A percentile compares a stretch with the other conserved stretches of the same genome.
phyloP scores from a whole-genome alignment of 37 sponge, comb jelly and placozoan species.

The Beroe ovata region DNA sequence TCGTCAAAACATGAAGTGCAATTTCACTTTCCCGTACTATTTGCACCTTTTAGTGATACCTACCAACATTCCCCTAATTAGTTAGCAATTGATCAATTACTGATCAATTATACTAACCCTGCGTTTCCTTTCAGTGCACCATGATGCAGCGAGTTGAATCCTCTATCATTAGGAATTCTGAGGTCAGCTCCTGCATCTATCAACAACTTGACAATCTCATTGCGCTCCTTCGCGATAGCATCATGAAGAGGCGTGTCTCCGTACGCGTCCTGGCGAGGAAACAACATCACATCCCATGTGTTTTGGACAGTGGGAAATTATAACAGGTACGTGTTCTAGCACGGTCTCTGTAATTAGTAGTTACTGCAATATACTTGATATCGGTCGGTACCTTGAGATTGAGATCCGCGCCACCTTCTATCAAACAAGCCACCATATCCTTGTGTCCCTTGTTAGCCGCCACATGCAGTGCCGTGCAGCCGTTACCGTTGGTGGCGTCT shows the following conservation, averaged over 20 bases:
- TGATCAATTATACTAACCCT: conserved; percentile 70
- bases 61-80: too few relatives aligned
- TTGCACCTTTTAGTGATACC: too few relatives aligned
- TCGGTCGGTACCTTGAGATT: conserved; percentile 39
- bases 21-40: too few relatives aligned
- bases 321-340: too few relatives aligned
- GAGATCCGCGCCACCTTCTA: conserved; percentile 19
- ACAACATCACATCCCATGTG: too few relatives aligned
- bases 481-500: conserved; percentile 79
- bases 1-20: too few relatives aligned
- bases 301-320: too few relatives aligned
- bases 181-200: conserved; percentile 78
- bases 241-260: conserved; percentile 96
- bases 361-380: too few relatives aligned
- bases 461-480: conserved; percentile 85
- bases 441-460: conserved; percentile 86
- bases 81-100: too few relatives aligned
- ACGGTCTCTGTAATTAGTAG: too few relatives aligned
- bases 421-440: conserved; percentile 52
- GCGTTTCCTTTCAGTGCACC: conserved; percentile 77
- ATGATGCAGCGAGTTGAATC: conserved; percentile 86
- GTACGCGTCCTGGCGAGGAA: conserved; percentile 75
- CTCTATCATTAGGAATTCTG: conserved; percentile 78
- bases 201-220: conserved; percentile 80
- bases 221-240: conserved; percentile 84